Evolutionary conservation across 2,797 vertebrate species (phyloP).

Genomic region (Anomalospiza imberbis): DNA sequence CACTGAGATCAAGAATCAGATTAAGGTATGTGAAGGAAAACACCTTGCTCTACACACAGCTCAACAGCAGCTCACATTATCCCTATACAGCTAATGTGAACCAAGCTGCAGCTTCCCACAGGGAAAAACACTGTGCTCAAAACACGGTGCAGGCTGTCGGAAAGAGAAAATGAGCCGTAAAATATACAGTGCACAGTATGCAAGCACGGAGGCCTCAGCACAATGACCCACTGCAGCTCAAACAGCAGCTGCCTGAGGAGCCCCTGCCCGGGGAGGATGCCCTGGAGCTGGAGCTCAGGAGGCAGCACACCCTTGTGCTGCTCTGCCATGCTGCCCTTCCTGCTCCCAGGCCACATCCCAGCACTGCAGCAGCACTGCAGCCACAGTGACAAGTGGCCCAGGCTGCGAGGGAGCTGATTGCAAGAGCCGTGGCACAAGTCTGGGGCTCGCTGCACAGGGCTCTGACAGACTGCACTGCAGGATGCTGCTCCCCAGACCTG

Average conservation of each 20-base stretch:
- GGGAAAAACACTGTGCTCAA: background rate
- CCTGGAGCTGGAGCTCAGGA: background rate
- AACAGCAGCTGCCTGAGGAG: background rate
- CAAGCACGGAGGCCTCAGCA: background rate
- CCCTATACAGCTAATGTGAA: background rate
- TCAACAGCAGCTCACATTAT: background rate
- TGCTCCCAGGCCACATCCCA: fast-evolving
- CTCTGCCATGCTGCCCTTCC: background rate
- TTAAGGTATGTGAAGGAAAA: background rate
- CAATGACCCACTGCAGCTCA: background rate
- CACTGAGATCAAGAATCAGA: background rate
- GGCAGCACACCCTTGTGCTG: background rate
- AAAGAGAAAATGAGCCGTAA: background rate
- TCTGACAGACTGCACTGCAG: background rate
- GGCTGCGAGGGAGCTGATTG: fast-evolving
- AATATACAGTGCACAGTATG: background rate
- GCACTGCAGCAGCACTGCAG: background rate
- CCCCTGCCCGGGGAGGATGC: background rate
- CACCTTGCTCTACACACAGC: background rate
- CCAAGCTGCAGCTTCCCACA: background rate
- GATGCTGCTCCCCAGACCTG: background rate
- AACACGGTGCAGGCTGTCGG: background rate
- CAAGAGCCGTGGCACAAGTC: background rate
- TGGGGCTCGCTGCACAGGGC: fast-evolving
- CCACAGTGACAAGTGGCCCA: background rate